Percentiles rank a stretch among this genome's conserved stretches.
These are phyloP conservation scores for Odocoileus hemionus DNA, from an alignment of 2,113 vertebrate species.

Conservation along the genomic window DNA sequence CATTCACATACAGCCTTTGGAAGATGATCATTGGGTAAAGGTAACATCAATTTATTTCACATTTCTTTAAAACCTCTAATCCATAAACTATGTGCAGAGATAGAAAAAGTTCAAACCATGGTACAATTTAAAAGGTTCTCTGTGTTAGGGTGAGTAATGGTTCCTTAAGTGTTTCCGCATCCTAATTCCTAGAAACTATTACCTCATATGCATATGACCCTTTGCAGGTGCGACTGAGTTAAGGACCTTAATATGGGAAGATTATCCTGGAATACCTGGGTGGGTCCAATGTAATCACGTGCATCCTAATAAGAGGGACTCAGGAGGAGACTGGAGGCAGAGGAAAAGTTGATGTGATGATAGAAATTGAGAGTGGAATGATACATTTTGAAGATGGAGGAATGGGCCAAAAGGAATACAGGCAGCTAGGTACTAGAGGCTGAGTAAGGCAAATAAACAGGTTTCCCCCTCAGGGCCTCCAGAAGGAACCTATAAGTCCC, in stretches of 20 bases:
- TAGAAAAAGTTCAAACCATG: neutral
- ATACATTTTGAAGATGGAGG: neutral
- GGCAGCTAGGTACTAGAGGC: neutral
- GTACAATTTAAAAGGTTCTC: neutral
- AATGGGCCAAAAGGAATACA: neutral
- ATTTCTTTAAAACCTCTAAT: constrained; percentile 19
- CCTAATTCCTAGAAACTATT: neutral
- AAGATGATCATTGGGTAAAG: neutral
- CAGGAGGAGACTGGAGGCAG: neutral
- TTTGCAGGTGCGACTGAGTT: neutral
- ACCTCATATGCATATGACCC: neutral
- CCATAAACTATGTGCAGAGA: neutral
- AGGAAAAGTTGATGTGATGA: neutral
- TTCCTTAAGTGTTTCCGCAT: neutral
- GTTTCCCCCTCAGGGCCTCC: neutral
- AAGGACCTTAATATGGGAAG: neutral
- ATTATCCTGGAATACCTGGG: neutral
- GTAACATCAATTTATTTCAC: neutral
- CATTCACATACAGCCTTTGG: neutral
- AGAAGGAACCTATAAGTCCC: neutral
- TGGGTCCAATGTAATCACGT: neutral
- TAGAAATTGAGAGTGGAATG: neutral
- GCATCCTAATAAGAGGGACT: neutral
- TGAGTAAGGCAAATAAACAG: neutral
- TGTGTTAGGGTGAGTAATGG: neutral